Conservation (phyloP, 2,888 invertebrate species). For the Agriopis aurantiaria region DNA sequence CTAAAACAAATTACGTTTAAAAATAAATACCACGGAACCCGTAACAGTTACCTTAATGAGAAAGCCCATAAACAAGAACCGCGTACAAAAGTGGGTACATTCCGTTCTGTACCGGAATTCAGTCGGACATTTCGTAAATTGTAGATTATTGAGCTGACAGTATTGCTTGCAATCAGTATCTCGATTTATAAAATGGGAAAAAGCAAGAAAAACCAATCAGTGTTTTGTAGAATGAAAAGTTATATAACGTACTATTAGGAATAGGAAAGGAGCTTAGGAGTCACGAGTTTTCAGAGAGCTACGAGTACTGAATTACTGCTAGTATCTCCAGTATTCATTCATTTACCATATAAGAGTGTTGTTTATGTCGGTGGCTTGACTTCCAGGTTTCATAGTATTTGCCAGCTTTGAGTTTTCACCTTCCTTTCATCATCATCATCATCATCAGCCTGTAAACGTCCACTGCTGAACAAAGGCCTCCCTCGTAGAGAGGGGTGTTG, state of each 20-base stretch:
- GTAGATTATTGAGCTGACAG: conserved; percentile 39
- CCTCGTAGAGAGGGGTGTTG: too few species aligned
- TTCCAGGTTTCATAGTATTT: too few species aligned
- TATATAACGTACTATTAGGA: neutral
- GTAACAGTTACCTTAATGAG: conserved; percentile 77
- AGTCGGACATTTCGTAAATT: conserved; percentile 48
- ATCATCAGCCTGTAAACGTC: too few species aligned
- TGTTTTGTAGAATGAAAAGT: too few species aligned
- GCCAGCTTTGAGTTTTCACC: too few species aligned
- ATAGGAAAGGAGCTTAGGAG: neutral
- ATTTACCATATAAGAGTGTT: too few species aligned
- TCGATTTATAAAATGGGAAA: neutral
- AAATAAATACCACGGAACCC: conserved; percentile 61
- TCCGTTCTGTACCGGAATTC: conserved; percentile 58
- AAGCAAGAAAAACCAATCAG: too few species aligned
- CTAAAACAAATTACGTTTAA: conserved; percentile 55
- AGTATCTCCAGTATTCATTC: too few species aligned
- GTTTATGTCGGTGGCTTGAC: too few species aligned
- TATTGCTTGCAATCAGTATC: conserved; percentile 19
- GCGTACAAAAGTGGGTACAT: conserved; percentile 52
- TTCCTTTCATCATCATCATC: too few species aligned
- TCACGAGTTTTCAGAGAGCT: neutral
- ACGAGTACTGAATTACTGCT: neutral
- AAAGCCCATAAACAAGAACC: conserved; percentile 75
- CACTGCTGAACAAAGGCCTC: too few species aligned